Base-by-base conservation (phyloP, 1,140 invertebrate genomes). In the Dendrolimus kikuchii region DNA sequence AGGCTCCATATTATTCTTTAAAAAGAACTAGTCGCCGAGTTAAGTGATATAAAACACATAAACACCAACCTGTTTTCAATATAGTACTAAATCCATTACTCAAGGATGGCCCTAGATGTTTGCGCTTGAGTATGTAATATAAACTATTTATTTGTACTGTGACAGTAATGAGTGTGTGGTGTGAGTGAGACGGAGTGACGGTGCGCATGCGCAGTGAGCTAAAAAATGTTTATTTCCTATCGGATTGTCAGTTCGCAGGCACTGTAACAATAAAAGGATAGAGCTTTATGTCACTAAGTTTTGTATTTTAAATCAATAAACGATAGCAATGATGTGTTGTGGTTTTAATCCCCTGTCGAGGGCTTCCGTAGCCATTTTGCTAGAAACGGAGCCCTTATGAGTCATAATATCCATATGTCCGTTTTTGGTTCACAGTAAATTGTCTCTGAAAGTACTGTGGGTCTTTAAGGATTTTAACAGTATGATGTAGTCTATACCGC, bases 231-330 rank as follows among this genome's bases (percentile, higher is more conserved):
- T 86, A 84, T 86, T 83, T 86, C 79, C 82, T 86, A 86, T 86
- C 79, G 77, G 77, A 86, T 86, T 86, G 82, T 82, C 82, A 81
- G 82, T 86, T 83, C 78, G 79, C 81, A 75, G 82, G 82, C 82
- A 86, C 81, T 84, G 83, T 84, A 84, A 86, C 83, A 86, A 84
- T 86, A 86, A 86, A 86, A 84, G 75, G 80, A 86, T 86, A 83
- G 79, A 86, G 83, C 83, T 86, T 86, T 84, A 83, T 84, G 81
- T 83, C 80, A 84, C 81, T 84, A 86, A 86, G 81, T 86, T 86
- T 86, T 84, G 81, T 86, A 86, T 86, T 86, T 86, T 86, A 86
- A 86, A 86, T 83, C 79, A 86, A 86, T 86, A 86, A 86, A 86
- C 79, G 80, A 86, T 86, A 86, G 82, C 80, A 84, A 83, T 77